Conservation (phyloP, 2,888 invertebrate genomes). For the Hydrotaea cyrtoneurina region DNA sequence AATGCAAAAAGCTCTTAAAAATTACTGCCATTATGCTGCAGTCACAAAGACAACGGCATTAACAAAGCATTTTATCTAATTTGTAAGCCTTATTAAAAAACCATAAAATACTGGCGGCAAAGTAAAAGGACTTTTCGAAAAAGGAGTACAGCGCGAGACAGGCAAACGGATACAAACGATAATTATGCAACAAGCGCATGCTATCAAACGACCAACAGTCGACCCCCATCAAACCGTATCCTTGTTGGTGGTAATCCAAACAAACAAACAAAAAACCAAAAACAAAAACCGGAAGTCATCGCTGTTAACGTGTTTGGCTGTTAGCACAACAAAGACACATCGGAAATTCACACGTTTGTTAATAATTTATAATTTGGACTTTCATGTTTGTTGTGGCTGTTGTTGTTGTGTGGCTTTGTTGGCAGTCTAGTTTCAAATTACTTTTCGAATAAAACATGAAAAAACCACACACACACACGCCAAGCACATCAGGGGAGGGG, state of each 20-base stretch:
- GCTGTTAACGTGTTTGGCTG: slow-evolving; percentile 16
- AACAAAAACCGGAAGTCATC: slow-evolving; percentile 22
- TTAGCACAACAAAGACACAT: slow-evolving; percentile 18
- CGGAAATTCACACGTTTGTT: slow-evolving; percentile 52
- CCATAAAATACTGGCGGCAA: slow-evolving; percentile 21
- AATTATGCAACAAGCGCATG: not conserved
- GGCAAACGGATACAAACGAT: not conserved
- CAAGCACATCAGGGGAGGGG: no score
- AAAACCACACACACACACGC: not conserved
- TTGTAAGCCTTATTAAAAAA: slow-evolving; percentile 20
- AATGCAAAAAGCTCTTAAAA: not conserved
- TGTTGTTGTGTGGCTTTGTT: not conserved
- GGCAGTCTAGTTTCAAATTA: slow-evolving; percentile 1
- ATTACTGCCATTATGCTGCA: not conserved
- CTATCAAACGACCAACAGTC: not conserved
- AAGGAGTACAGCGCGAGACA: not conserved
- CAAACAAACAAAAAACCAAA: not conserved
- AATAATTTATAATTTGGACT: slow-evolving; percentile 54
- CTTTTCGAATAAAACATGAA: not conserved
- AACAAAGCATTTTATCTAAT: slow-evolving; percentile 14
- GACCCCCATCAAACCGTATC: not conserved
- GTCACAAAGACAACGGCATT: slow-evolving; percentile 5
- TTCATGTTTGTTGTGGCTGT: no score
- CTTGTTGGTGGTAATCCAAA: not conserved
- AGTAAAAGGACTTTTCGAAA: no score